Evolutionary conservation across 2,888 invertebrate species (phyloP), one percentile per base, ranked within the genome.

Genomic region (Monochamus alternatus): DNA sequence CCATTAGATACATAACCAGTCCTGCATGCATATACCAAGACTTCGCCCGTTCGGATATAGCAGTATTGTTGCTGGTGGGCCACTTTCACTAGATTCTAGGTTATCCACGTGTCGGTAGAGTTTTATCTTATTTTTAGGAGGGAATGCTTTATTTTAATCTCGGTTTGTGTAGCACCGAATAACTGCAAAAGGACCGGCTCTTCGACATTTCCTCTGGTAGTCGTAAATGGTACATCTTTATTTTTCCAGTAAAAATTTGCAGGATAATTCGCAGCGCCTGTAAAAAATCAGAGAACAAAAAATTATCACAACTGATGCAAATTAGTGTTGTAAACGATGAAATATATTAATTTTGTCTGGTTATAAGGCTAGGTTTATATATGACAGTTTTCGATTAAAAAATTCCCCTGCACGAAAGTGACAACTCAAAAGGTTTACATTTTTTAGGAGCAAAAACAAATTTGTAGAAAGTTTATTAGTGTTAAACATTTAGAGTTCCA

Each of bases 81-180:
- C 84, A 85, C 85, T 85, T 85, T 85, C 85, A 85, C 85, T 85
- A 76, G 83, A 84, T 85, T 85, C 84, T 85, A 80, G 85, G 85
- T 85, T 85, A 85, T 84, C 83, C 85, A 85, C 85, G 85, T 85
- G 85, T 85, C 85, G 81, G 76, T 76, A 75, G 73, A 77, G 79
- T 82, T 84, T 83, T 83, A 82, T 85, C 83, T 84, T 84, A 84
- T 84, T 84, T 85, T 85, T 85, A 84, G 83, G 80, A 75, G 77
- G 75, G 78, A 75, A 81, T 78, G 80, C 75, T 81, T 81, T 77
- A 78, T 78, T 81, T 79, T 76, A 78, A 81, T 80, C 81, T 73
- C 68, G 72, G 76, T 77, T 76, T 75, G 77, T 75, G 51, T 78
- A 77, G 70, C 76, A 51, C 65, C 67, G 3, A 52, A 12, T 12